Percentiles rank a stretch among this genome's conserved stretches.
phyloP scores from a whole-genome alignment of 1,140 invertebrate species.

The Neotoxoptera formosana region DNA sequence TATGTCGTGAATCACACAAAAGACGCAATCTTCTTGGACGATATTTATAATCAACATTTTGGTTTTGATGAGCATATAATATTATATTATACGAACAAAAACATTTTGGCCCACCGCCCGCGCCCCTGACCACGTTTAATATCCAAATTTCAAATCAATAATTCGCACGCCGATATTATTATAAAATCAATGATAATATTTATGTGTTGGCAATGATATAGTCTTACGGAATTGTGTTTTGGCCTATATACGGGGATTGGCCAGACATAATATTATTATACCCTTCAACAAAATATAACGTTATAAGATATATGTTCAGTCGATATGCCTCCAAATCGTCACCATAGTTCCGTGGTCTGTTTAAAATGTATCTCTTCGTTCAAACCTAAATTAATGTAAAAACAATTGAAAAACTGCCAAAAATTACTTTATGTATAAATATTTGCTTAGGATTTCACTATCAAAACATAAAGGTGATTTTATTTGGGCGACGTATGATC shows the following conservation, averaged over 20 bases:
- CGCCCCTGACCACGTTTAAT: background rate
- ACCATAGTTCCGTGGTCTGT: no score
- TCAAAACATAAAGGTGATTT: background rate
- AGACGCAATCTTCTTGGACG: background rate
- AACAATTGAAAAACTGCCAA: background rate
- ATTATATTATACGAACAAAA: background rate
- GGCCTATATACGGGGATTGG: no score
- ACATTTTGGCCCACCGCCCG: background rate
- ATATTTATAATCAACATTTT: no score
- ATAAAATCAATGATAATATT: no score
- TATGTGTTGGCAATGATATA: no score
- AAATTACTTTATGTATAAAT: background rate
- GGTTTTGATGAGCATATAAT: background rate
- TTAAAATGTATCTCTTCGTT: no score
- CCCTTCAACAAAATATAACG: no score
- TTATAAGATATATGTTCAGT: no score
- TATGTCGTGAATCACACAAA: background rate
- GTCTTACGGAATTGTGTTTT: no score
- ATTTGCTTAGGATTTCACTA: background rate
- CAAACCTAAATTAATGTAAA: background rate
- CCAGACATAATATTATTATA: no score
- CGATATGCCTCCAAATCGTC: no score
- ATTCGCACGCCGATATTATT: background rate
- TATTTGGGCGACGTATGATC: background rate
- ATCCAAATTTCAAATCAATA: background rate